Evolutionary conservation across 2,888 invertebrate genomes (phyloP).

Genomic region (Quadroppia sp.): DNA sequence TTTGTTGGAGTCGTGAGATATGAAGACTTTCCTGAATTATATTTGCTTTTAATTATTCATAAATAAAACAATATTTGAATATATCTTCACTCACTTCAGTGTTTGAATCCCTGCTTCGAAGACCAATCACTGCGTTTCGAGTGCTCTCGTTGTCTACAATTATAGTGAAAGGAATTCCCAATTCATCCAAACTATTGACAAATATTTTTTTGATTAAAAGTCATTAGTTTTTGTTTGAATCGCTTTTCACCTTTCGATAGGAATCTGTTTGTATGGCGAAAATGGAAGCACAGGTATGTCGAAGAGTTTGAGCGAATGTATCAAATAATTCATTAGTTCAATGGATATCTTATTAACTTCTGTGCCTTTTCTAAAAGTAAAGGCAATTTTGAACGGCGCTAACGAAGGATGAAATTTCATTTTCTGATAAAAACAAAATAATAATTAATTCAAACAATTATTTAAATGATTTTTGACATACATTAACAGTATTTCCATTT

Average conservation of each 20-base stretch:
- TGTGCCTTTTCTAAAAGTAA: background rate
- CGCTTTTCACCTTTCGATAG: conserved; percentile 2
- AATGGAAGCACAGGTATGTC: conserved; percentile 9
- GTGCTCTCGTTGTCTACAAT: conserved; percentile 7
- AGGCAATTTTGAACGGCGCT: conserved; percentile 13
- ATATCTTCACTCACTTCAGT: background rate
- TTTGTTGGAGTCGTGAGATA: conserved; percentile 2
- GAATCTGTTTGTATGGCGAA: background rate
- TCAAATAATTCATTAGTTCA: conserved; percentile 1
- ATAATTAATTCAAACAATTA: too few relatives aligned
- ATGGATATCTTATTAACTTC: background rate
- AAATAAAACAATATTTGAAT: background rate
- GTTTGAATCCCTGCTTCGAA: conserved; percentile 19
- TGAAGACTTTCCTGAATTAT: conserved; percentile 20
- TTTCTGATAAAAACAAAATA: background rate
- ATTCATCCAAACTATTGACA: conserved; percentile 23
- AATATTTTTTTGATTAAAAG: too few relatives aligned
- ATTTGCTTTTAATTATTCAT: background rate
- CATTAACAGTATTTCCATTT: conserved; percentile 1
- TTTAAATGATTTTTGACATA: background rate
- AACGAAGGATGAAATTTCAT: conserved; percentile 17
- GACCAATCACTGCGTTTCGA: background rate
- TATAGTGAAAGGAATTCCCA: conserved; percentile 9
- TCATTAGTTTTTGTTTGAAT: background rate
- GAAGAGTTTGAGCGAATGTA: background rate